Evolutionary conservation across 1,140 invertebrate genomes (phyloP).

Genomic region (Notospermus geniculatus): DNA sequence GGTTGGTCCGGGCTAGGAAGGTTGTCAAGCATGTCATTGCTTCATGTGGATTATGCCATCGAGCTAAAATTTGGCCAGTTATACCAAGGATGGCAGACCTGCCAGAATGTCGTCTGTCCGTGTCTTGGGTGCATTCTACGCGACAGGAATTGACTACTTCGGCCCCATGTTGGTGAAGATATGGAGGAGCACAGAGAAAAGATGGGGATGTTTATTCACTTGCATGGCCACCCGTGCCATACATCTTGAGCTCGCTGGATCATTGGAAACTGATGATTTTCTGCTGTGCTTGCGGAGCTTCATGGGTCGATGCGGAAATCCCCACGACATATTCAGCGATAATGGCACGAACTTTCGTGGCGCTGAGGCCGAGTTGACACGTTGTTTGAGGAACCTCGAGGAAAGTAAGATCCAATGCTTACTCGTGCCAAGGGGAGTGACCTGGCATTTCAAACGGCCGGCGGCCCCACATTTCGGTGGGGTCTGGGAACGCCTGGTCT

Average conservation of each 20-base stretch:
- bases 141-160: too few species aligned
- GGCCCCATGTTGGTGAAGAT: conserved; percentile 10
- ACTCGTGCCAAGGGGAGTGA: background rate
- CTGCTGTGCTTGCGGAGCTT: conserved; percentile 7
- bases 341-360: conserved; percentile 22
- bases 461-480: too few species aligned
- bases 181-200: too few species aligned
- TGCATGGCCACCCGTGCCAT: conserved; percentile 19
- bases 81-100: too few species aligned
- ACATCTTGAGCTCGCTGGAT: conserved; percentile 13
- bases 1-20: too few species aligned
- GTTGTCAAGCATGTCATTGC: too few species aligned
- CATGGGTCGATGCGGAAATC: conserved; percentile 11
- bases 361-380: conserved; percentile 2
- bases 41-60: conserved; percentile 1
- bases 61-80: background rate
- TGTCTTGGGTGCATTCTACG: conserved; percentile 13
- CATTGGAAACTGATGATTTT: conserved; percentile 15
- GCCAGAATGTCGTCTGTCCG: too few species aligned
- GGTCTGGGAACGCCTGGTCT: conserved; percentile 11
- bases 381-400: background rate
- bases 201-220: conserved; percentile 22
- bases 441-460: conserved; percentile 11
- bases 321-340: conserved; percentile 12
- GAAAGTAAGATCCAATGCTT: too few species aligned